phyloP scores from a whole-genome alignment of 2,888 invertebrate species.

The Julus scanicus region DNA sequence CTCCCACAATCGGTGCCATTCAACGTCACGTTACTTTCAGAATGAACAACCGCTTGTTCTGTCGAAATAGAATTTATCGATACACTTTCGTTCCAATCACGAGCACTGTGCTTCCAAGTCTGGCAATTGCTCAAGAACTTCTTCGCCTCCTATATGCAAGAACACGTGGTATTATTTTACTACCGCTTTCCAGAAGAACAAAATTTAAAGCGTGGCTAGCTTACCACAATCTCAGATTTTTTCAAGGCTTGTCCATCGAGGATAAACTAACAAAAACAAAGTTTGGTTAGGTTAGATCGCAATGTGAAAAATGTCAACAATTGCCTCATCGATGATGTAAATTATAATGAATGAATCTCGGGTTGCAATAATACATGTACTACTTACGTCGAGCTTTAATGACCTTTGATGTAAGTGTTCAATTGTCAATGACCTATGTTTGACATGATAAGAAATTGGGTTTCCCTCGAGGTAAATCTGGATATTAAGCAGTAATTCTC shows the following conservation, averaged over 20 bases:
- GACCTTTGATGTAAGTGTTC: conserved; percentile 69
- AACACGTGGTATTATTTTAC: not conserved
- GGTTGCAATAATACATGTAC: not conserved
- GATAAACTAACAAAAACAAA: conserved; percentile 38
- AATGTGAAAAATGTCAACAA: not conserved
- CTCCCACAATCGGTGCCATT: conserved; percentile 3
- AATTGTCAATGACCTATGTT: conserved; percentile 71
- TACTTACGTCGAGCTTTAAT: not conserved
- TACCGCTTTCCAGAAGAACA: not conserved
- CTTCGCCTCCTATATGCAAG: not conserved
- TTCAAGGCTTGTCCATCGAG: conserved; percentile 51
- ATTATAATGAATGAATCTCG: not conserved
- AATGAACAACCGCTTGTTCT: not conserved
- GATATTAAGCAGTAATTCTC: conserved; percentile 70
- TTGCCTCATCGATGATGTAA: not conserved
- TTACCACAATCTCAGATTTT: conserved; percentile 52
- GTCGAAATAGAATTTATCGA: conserved; percentile 21
- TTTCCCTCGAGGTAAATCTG: conserved; percentile 73
- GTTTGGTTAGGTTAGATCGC: not conserved
- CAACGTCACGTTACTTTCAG: not conserved
- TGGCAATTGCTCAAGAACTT: conserved; percentile 41
- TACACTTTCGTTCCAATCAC: conserved; percentile 1
- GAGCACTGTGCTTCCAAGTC: conserved; percentile 39
- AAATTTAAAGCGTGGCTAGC: not conserved
- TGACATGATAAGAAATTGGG: conserved; percentile 73